A percentile compares a stretch with the other conserved stretches of the same genome.
Evolutionary conservation across 1,140 invertebrate species (phyloP).

Genomic region (Metaphire vulgaris): DNA sequence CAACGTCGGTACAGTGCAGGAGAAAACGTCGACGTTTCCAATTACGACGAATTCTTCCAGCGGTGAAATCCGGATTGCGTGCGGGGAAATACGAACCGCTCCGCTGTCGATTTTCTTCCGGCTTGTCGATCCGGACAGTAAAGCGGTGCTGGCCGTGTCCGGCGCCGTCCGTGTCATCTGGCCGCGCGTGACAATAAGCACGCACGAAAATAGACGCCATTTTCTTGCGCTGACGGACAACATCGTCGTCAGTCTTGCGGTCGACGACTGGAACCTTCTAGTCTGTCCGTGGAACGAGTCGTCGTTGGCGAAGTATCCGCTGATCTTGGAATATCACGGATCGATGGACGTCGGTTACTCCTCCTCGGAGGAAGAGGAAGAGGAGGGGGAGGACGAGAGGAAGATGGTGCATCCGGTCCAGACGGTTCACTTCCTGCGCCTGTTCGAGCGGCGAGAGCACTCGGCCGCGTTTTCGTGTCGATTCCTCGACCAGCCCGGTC

Average conservation of each 20-base stretch:
- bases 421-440: not conserved
- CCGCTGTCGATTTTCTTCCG: not conserved
- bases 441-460: not conserved
- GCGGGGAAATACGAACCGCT: not conserved
- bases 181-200: not conserved
- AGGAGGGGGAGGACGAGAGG: too few relatives aligned
- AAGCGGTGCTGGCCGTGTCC: not conserved
- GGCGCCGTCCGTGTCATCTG: not conserved
- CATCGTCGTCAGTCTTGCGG: not conserved
- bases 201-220: not conserved
- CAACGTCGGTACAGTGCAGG: not conserved
- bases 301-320: not conserved
- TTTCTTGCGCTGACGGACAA: not conserved
- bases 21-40: not conserved
- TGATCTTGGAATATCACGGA: not conserved
- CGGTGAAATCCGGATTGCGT: not conserved
- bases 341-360: not conserved
- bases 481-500: not conserved
- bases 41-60: not conserved
- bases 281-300: not conserved
- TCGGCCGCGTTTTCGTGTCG: not conserved
- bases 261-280: not conserved
- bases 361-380: too few relatives aligned
- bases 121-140: not conserved
- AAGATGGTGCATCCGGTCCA: too few relatives aligned